phyloP scores from a whole-genome alignment of 2,797 vertebrate genomes.

The Atherinosoma microstoma region DNA sequence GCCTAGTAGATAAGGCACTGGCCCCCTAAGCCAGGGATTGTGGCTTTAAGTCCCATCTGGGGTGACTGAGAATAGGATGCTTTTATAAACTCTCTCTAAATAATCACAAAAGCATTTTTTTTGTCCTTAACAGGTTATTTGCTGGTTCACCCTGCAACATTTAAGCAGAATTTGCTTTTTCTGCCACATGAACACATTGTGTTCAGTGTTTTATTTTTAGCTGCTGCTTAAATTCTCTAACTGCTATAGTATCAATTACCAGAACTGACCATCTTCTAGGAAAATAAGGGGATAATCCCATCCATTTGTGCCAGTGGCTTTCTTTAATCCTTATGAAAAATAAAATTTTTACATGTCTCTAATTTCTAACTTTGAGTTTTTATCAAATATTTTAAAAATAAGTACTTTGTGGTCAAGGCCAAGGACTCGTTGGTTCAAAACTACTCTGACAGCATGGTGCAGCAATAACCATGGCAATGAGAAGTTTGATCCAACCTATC shows the following conservation, averaged over 20 bases:
- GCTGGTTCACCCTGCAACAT: background rate
- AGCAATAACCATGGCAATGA: no score
- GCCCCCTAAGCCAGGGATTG: conserved; percentile 78
- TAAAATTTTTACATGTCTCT: no score
- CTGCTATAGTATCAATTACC: background rate
- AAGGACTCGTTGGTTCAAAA: no score
- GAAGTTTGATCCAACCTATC: background rate
- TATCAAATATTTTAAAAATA: no score
- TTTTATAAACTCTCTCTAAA: background rate
- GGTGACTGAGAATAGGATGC: conserved; percentile 24
- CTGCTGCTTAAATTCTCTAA: background rate
- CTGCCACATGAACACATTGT: background rate
- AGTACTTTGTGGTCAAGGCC: no score
- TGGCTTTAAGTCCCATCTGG: conserved; percentile 74
- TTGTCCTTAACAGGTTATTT: background rate
- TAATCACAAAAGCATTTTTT: no score
- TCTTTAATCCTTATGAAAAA: background rate
- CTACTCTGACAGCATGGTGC: no score
- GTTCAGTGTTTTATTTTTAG: background rate
- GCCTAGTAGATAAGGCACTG: conserved; percentile 53
- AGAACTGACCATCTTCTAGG: background rate
- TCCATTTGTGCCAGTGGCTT: background rate
- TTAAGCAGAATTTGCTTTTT: background rate
- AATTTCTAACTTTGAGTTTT: no score
- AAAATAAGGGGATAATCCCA: background rate